phyloP scores from a whole-genome alignment of 1,140 invertebrate species.

The Bombus ignitus region DNA sequence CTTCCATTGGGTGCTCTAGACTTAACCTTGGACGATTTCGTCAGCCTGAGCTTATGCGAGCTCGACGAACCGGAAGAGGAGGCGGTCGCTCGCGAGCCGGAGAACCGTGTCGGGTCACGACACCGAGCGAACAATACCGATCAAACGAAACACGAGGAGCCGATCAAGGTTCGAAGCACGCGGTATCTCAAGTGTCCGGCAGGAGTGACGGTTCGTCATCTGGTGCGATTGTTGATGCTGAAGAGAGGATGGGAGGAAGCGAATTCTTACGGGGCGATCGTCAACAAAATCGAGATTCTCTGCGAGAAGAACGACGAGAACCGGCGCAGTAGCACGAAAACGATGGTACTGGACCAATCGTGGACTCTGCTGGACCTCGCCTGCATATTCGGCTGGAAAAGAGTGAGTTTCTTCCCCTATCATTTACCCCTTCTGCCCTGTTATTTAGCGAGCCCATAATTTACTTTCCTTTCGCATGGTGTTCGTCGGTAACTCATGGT shows the following conservation, averaged over 20 bases:
- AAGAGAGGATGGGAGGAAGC: slow-evolving; percentile 78
- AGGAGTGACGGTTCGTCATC: slow-evolving; percentile 77
- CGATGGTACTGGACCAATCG: slow-evolving; percentile 69
- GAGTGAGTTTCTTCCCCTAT: slow-evolving; percentile 63
- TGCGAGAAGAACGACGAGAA: slow-evolving; percentile 59
- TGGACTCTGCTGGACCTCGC: slow-evolving; percentile 78
- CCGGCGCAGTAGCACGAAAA: not conserved
- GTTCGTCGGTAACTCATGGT: not conserved
- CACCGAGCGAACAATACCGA: not conserved
- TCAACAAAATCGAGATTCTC: slow-evolving; percentile 74
- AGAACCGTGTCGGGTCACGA: slow-evolving; percentile 10
- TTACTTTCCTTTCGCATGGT: not conserved
- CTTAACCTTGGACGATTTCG: slow-evolving; percentile 74
- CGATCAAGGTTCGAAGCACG: slow-evolving; percentile 16
- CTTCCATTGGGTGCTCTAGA: slow-evolving; percentile 73
- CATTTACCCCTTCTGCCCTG: not conserved
- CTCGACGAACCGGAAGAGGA: slow-evolving; percentile 47
- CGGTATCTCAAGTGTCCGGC: slow-evolving; percentile 78
- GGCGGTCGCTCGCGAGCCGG: not conserved
- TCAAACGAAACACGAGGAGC: not conserved
- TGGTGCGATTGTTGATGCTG: slow-evolving; percentile 75
- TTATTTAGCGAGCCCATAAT: not conserved
- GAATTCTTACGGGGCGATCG: slow-evolving; percentile 22
- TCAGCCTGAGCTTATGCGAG: slow-evolving; percentile 76
- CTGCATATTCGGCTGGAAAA: slow-evolving; percentile 78